Evolutionary conservation across 2,113 vertebrate species (phyloP), one percentile per base, ranked within the genome.

Genomic region (Sinosuthora webbiana): DNA sequence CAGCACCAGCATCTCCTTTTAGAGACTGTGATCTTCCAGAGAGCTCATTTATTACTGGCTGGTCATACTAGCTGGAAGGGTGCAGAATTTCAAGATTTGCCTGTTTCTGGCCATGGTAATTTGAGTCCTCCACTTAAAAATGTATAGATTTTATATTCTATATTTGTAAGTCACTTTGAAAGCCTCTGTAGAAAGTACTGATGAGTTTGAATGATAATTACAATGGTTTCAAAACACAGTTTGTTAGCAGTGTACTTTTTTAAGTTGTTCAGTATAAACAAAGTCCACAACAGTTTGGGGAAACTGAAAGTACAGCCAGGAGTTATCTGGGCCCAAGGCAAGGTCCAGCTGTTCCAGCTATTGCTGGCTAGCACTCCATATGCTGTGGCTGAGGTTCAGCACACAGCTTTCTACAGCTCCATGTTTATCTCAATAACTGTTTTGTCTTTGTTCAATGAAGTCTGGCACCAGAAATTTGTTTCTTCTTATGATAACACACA

Each of bases 351-450:
- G 41, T n/a, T 65, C 50, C 70, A 79, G 70, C 57, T 82, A 15
- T 9, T 85, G 45, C 59, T 79, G 89, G 50, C 78, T 45, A 65
- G 70, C 30, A 9, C 55, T 69, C 77, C 47, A 15, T 59, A 63
- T 37, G 30, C 55, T 50, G 13, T 42, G 57, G 68, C 31, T 14
- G 17, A 80, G 59, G 28, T 42, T 52, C 10, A 67, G 63, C 5
- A 56, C 0, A 1, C 45, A 74, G 31, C 23, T 50, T 73, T 67
- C 77, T 70, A 28, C 37, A 65, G 57, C 70, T 57, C 2, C 15
- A 2, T 35, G 19, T 52, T 82, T 56, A 74, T n/a, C 41, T 30
- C 0, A 0, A 22, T 18, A 57, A 19, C 24, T 47, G 4, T 68
- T 84, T 92, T 55, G 21, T 41, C 28, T 59, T 71, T 79, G 65